Evolutionary conservation across 30 jellyfish, hydroid and myxozoan genomes (phyloP), one percentile per base, ranked within the genome.

Genomic region (Rhopilema esculentum): DNA sequence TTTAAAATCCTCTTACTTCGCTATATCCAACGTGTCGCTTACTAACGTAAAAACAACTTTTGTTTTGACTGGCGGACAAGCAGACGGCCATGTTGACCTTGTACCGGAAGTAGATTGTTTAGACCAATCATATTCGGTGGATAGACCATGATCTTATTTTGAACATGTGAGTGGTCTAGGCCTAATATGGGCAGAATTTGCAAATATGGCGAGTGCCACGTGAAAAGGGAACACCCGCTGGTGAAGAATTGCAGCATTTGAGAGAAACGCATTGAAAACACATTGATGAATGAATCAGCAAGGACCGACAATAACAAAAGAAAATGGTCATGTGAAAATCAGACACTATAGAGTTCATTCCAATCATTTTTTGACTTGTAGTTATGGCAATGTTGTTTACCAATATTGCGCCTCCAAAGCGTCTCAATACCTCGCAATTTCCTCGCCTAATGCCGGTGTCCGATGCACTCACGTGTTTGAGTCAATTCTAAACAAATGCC

Each of bases 91-190:
- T 51, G 70, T 27, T 33, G 71, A 85, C 83, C 49, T 75, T 85
- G 94, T 75, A 85, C 94, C 88, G 88, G 94, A 85, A 33, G 84
- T 71, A 72, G 50, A 72, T 24, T 22, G 18, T 1, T 4, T 70
- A 27, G 69, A 32, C 94, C 94, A 85, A 85, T 85, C 89, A 85
- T 20, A n/a, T n/a, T n/a, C n/a, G n/a, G n/a, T n/a, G n/a, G n/a
- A n/a, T n/a, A 63, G 31, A 24, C 22, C 69, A 51, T 62, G 69
- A 7, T 16, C 22, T 17, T 19, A 40, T 8, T 19, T 28, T 16
- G 61, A 69, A 52, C 94, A 73, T 72, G 94, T 85, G 94, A 62
- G 16, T 49, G 22, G 53, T 16, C 66, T 33, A 74, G 69, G 65
- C 94, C 94, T 73, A 73, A 85, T 85, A 85, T 85, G 94, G 94